phyloP scores from a whole-genome alignment of 2,113 vertebrate genomes.

The Peromyscus polionotus region DNA sequence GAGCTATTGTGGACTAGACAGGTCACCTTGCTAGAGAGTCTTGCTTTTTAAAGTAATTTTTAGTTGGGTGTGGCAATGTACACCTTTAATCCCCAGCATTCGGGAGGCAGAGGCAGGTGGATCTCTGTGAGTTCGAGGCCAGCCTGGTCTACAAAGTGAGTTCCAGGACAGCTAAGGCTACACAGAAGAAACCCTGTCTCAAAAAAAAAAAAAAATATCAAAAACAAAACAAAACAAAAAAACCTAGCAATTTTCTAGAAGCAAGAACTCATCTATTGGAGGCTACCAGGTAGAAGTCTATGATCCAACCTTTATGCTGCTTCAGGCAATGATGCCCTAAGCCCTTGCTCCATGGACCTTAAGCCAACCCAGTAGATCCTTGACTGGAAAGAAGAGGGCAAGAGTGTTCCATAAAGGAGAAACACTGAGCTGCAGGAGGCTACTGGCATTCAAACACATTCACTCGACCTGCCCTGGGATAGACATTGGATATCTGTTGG shows the following conservation, averaged over 20 bases:
- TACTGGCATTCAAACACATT: neutral
- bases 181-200: neutral
- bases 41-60: neutral
- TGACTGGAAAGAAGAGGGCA: neutral
- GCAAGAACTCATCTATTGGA: neutral
- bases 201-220: no score
- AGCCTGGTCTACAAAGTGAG: neutral
- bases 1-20: neutral
- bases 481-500: rapidly evolving
- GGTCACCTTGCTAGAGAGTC: neutral
- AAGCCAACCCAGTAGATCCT: neutral
- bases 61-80: neutral
- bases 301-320: neutral
- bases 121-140: neutral
- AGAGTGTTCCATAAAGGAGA: neutral
- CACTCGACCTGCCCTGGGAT: neutral
- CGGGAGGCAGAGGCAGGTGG: neutral
- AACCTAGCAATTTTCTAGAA: neutral
- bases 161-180: neutral
- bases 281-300: neutral
- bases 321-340: neutral
- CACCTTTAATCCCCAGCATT: neutral
- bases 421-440: neutral
- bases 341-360: neutral
- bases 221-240: neutral